Evolutionary conservation across 2,888 invertebrate genomes (phyloP).

Genomic region (Phyto melanocephala): DNA sequence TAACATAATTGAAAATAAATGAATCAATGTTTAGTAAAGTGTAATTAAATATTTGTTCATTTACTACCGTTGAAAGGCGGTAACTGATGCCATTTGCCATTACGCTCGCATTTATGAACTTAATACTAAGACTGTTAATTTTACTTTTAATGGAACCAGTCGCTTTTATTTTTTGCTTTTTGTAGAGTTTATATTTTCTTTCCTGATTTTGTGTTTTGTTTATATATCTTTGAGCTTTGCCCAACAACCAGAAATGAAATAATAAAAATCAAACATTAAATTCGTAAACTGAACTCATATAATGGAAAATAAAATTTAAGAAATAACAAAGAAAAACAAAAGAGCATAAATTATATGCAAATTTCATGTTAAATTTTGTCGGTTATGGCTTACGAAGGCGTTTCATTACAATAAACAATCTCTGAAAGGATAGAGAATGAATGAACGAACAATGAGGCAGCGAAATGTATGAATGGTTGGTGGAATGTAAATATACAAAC

Average conservation of each 20-base stretch:
- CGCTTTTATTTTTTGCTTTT: slow-evolving; percentile 5
- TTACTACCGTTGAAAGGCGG: slow-evolving; percentile 23
- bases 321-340: slow-evolving; percentile 65
- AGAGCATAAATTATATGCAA: slow-evolving; percentile 77
- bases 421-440: slow-evolving; percentile 22
- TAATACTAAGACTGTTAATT: not conserved
- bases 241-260: slow-evolving; percentile 9
- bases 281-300: slow-evolving; percentile 31
- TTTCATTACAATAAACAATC: slow-evolving; percentile 43
- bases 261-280: slow-evolving; percentile 42
- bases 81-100: slow-evolving; percentile 40
- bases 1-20: not conserved
- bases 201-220: not conserved
- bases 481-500: not conserved
- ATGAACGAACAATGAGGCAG: slow-evolving; percentile 1
- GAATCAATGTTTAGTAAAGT: not conserved
- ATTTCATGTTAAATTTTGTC: slow-evolving; percentile 73
- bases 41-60: slow-evolving; percentile 24
- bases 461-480: not conserved
- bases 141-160: slow-evolving; percentile 19
- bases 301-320: slow-evolving; percentile 12
- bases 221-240: not conserved
- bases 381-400: slow-evolving; percentile 39
- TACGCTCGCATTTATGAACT: not conserved
- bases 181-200: not conserved